A percentile compares a stretch with the other conserved stretches of the same genome.
Evolutionary conservation across 1,140 invertebrate genomes (phyloP).

Genomic region (Dysdera silvatica): DNA sequence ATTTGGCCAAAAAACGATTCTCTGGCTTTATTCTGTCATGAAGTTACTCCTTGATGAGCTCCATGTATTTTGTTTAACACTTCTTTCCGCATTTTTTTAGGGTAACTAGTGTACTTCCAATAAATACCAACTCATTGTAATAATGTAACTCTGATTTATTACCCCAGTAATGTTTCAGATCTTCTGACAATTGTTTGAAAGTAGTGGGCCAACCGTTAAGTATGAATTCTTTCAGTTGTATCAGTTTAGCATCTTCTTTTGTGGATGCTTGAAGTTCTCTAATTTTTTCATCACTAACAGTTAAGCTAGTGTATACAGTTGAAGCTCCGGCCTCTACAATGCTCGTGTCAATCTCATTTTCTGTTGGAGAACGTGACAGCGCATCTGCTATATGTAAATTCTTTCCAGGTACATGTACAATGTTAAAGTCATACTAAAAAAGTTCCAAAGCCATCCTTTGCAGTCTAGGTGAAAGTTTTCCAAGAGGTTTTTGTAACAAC

Average conservation of each 20-base stretch:
- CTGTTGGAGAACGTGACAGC: not conserved
- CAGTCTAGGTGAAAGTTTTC: slow-evolving; percentile 40
- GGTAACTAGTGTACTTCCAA: too few relatives aligned
- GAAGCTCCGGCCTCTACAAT: not conserved
- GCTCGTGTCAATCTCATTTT: not conserved
- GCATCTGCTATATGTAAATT: slow-evolving; percentile 44
- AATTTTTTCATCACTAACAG: not conserved
- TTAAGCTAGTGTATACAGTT: not conserved
- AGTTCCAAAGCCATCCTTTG: slow-evolving; percentile 44
- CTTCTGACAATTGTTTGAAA: too few relatives aligned
- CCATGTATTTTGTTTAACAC: too few relatives aligned
- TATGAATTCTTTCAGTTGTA: too few relatives aligned
- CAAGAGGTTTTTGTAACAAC: slow-evolving; percentile 43
- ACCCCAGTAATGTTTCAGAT: too few relatives aligned
- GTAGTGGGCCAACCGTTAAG: too few relatives aligned
- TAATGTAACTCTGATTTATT: too few relatives aligned
- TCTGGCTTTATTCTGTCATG: too few relatives aligned
- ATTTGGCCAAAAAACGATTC: too few relatives aligned
- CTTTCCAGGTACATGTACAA: slow-evolving; percentile 40
- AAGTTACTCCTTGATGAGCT: too few relatives aligned
- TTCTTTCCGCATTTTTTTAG: too few relatives aligned
- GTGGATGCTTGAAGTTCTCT: not conserved
- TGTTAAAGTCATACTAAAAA: slow-evolving; percentile 42
- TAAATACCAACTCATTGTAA: too few relatives aligned
- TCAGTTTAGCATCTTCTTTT: not conserved